phyloP scores from a whole-genome alignment of 2,888 invertebrate species.

The Sacculina carcini region DNA sequence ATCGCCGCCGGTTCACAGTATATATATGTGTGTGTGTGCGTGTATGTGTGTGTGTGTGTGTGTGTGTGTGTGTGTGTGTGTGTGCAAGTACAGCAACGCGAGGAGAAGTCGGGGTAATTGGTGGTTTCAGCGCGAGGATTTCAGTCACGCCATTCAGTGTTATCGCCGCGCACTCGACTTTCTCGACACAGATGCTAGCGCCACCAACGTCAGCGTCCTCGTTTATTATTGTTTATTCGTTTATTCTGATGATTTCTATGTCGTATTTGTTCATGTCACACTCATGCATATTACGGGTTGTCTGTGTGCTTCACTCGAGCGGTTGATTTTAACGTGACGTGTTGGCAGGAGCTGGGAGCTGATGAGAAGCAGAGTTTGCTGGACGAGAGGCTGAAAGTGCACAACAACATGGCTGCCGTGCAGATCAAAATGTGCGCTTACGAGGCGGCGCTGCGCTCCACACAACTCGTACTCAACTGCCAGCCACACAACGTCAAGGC shows the following conservation, averaged over 20 bases:
- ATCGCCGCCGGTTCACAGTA: too few species aligned
- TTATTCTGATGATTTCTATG: background rate
- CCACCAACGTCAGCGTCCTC: too few species aligned
- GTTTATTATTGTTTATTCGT: too few species aligned
- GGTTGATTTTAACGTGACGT: too few species aligned
- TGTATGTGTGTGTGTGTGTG: too few species aligned
- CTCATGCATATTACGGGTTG: background rate
- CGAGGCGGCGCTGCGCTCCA: slow-evolving; percentile 55
- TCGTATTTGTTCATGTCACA: background rate
- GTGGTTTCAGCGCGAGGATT: slow-evolving; percentile 61
- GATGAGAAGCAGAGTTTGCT: slow-evolving; percentile 35
- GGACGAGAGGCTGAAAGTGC: slow-evolving; percentile 54
- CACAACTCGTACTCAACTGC: slow-evolving; percentile 51
- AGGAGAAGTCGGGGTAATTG: slow-evolving; percentile 70
- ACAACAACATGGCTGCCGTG: slow-evolving; percentile 76
- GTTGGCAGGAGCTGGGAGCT: slow-evolving; percentile 19
- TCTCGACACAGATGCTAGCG: slow-evolving; percentile 22
- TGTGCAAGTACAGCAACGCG: slow-evolving; percentile 17
- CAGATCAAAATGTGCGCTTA: slow-evolving; percentile 65
- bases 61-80: too few species aligned
- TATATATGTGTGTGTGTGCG: too few species aligned
- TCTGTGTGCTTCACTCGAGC: slow-evolving; percentile 1
- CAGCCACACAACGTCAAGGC: slow-evolving; percentile 77
- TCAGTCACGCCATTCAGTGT: slow-evolving; percentile 51
- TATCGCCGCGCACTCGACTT: slow-evolving; percentile 62